These are phyloP conservation scores for Sardinella longiceps DNA, from an alignment of 2,797 vertebrate species.

Conservation along the genomic window DNA sequence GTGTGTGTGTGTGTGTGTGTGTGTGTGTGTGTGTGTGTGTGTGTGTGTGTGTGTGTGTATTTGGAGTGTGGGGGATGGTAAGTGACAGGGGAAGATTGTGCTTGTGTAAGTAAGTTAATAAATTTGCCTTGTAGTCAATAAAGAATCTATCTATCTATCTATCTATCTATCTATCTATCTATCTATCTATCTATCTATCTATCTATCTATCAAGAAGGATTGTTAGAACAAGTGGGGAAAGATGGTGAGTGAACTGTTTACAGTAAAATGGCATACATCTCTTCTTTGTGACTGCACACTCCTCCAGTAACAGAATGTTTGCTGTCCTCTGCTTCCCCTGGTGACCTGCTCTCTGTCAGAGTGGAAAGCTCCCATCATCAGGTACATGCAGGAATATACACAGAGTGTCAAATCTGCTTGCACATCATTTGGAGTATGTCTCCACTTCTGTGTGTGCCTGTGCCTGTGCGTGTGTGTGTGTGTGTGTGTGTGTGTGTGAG, in stretches of 20 bases:
- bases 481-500: no score
- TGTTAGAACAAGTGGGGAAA: background rate
- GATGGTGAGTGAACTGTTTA: background rate
- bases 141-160: no score
- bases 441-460: background rate
- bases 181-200: no score
- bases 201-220: no score
- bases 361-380: background rate
- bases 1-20: no score
- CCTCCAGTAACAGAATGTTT: background rate
- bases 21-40: no score
- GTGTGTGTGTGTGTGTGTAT: no score
- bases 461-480: no score
- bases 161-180: no score
- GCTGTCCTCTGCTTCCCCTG: background rate
- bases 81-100: conserved; percentile 14
- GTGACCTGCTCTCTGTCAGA: conserved; percentile 29
- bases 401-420: conserved; percentile 24
- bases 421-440: conserved; percentile 30
- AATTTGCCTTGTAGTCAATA: no score
- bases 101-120: no score
- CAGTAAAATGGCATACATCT: background rate
- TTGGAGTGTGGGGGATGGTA: no score
- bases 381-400: background rate
- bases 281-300: background rate